Conservation (phyloP, 2,888 invertebrate species). For the Heliconius hortense region DNA sequence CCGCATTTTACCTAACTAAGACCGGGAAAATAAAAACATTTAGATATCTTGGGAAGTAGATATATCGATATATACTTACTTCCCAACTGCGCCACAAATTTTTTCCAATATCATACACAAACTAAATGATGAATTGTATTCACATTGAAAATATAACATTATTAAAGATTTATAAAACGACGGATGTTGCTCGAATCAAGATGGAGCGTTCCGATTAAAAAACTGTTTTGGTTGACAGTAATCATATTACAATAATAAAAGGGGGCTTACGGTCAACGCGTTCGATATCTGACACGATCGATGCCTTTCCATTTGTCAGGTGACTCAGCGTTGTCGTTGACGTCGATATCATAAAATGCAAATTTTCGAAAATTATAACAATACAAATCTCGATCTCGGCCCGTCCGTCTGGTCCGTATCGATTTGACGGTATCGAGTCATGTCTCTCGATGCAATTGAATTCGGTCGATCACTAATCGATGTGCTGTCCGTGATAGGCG, state of each 20-base stretch:
- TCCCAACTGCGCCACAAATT: background rate
- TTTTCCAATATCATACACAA: conserved; percentile 4
- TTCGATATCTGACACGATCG: conserved; percentile 76
- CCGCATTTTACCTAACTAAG: background rate
- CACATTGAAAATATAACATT: conserved; percentile 16
- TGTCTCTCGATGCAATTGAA: conserved; percentile 81
- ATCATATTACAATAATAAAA: conserved; percentile 76
- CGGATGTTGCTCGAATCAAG: conserved; percentile 32
- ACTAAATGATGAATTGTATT: conserved; percentile 5
- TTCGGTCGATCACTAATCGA: conserved; percentile 83
- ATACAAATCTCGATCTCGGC: conserved; percentile 73
- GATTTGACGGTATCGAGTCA: conserved; percentile 77
- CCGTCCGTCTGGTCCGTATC: conserved; percentile 73
- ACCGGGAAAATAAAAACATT: background rate
- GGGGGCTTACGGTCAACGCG: conserved; percentile 79
- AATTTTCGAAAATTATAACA: conserved; percentile 79
- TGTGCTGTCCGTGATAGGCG: conserved; percentile 82
- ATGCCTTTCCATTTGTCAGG: conserved; percentile 76
- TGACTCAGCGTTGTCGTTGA: conserved; percentile 80
- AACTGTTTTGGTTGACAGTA: conserved; percentile 73
- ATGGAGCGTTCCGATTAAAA: conserved; percentile 43
- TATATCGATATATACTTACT: background rate
- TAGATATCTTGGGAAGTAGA: no score
- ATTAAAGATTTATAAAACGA: conserved; percentile 31
- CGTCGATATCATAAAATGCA: conserved; percentile 80